Percentiles rank a stretch among this genome's conserved stretches.
Evolutionary conservation across 2,888 invertebrate genomes (phyloP).

Genomic region (Aleiodes testaceus): DNA sequence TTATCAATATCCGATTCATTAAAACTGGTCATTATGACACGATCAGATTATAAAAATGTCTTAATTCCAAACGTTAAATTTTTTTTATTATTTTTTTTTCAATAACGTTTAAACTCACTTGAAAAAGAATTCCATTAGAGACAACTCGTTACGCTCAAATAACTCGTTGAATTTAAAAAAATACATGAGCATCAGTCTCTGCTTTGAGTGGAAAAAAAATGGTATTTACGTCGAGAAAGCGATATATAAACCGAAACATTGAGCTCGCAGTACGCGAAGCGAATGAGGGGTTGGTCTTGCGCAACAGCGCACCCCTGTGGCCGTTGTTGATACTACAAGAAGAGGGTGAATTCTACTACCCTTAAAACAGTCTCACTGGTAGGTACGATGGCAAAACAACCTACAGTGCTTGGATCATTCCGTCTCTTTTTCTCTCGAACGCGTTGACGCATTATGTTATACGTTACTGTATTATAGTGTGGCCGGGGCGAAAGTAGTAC

Average conservation of each 20-base stretch:
- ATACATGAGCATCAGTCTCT: background rate
- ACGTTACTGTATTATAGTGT: slow-evolving; percentile 10
- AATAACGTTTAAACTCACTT: background rate
- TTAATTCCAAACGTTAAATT: too few species aligned
- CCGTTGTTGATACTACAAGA: slow-evolving; percentile 60
- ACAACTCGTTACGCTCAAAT: background rate
- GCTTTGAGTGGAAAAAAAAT: background rate
- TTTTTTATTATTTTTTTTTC: too few species aligned
- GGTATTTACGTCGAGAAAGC: slow-evolving; percentile 16
- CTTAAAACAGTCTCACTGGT: slow-evolving; percentile 22
- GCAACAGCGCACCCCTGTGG: slow-evolving; percentile 65
- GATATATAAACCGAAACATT: slow-evolving; percentile 49
- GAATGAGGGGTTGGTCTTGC: slow-evolving; percentile 66
- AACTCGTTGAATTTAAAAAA: background rate
- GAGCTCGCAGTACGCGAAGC: slow-evolving; percentile 60
- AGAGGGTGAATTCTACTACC: slow-evolving; percentile 39
- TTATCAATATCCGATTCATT: too few species aligned
- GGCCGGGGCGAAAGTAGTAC: slow-evolving; percentile 21
- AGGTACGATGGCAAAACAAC: slow-evolving; percentile 1
- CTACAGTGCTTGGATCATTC: slow-evolving; percentile 9
- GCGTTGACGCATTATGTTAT: background rate
- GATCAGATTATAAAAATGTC: too few species aligned
- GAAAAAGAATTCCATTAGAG: too few species aligned
- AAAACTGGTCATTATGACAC: too few species aligned
- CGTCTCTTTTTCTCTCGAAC: slow-evolving; percentile 13